Evolutionary conservation across 2,113 vertebrate species (phyloP), one percentile per base, ranked within the genome.

Genomic region (Nothocercus julius): DNA sequence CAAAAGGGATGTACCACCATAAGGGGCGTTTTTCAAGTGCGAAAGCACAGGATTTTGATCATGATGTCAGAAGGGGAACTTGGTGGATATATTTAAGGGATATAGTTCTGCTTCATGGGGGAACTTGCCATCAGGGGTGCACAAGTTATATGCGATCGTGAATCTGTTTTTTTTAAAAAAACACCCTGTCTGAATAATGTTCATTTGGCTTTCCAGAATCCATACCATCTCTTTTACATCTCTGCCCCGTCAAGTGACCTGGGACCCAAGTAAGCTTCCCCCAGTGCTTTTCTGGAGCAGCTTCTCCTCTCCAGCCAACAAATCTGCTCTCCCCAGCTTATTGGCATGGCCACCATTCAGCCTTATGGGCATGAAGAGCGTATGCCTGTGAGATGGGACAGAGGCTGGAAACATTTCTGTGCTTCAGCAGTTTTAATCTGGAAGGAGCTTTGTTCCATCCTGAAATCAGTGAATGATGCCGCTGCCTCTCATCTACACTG

Each of bases 171-270:
- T 18, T 28, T 38, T 1, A 1, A 2, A 18, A 9, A 30, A 32
- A 4, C 70, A 44, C 24, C 17, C 11, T 0, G 2, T 6, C 10
- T 17, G 36, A 36, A 22, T 15, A 80, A 28, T 12, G 21, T n/a
- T 54, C 30, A 25, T 7, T 15, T 47, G 0, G 0, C 14, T 64
- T 7, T 13, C 44, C 32, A 12, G 21, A 74, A 72, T 47, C 28
- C n/a, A 30, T 25, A 47, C 17, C 4, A 12, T 85, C 24, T 58
- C 17, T 40, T 2, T 24, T 27, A 53, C 1, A 2, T 19, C 9
- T 85, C 32, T 79, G 42, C 51, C 38, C 40, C 40, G 8, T 40
- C 47, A 78, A 68, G 34, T 61, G n/a, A 72, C 56, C 47, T 59
- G 36, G 14, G 40, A 79, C 27, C 21, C 47, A 85, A 70, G 28